Evolutionary conservation across 2,797 vertebrate species (phyloP).

Genomic region (Leuciscus waleckii): DNA sequence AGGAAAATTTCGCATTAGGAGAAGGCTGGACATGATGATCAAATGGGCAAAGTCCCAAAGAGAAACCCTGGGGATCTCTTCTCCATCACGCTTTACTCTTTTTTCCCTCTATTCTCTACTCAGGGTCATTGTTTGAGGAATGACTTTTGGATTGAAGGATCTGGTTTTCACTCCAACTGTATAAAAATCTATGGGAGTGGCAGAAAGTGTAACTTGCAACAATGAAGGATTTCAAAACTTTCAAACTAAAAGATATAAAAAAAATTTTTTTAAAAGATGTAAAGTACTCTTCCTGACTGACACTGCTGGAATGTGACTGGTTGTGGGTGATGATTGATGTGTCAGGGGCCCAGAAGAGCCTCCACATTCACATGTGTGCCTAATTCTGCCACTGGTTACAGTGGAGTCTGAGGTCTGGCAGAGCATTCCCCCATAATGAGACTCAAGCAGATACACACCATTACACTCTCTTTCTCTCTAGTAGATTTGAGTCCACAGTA

Average conservation of each 20-base stretch:
- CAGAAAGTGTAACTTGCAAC: not conserved
- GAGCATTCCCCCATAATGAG: slow-evolving; percentile 67
- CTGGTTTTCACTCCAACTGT: not conserved
- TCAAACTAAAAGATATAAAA: slow-evolving; percentile 5
- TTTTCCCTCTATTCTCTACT: not conserved
- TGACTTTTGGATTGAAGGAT: not conserved
- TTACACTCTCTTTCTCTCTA: not conserved
- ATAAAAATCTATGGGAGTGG: not conserved
- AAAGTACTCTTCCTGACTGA: slow-evolving; percentile 39
- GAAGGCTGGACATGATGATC: slow-evolving; percentile 51
- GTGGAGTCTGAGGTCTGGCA: slow-evolving; percentile 85
- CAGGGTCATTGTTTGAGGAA: not conserved
- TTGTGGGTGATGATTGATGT: slow-evolving; percentile 19
- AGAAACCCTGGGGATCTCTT: slow-evolving; percentile 49
- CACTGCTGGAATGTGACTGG: slow-evolving; percentile 37
- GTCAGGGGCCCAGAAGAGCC: slow-evolving; percentile 17
- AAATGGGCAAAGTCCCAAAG: slow-evolving; percentile 49
- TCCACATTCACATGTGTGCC: slow-evolving; percentile 71
- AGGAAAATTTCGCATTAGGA: slow-evolving; percentile 52
- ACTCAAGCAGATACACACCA: slow-evolving; percentile 44
- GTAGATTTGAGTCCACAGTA: not conserved
- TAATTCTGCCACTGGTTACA: slow-evolving; percentile 74
- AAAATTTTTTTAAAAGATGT: not conserved
- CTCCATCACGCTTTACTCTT: slow-evolving; percentile 11
- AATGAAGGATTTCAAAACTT: slow-evolving; percentile 20